These are phyloP conservation scores for Drosophila nr. perissopoda DNA, from an alignment of 2,888 invertebrate genomes.

Conservation along the genomic window DNA sequence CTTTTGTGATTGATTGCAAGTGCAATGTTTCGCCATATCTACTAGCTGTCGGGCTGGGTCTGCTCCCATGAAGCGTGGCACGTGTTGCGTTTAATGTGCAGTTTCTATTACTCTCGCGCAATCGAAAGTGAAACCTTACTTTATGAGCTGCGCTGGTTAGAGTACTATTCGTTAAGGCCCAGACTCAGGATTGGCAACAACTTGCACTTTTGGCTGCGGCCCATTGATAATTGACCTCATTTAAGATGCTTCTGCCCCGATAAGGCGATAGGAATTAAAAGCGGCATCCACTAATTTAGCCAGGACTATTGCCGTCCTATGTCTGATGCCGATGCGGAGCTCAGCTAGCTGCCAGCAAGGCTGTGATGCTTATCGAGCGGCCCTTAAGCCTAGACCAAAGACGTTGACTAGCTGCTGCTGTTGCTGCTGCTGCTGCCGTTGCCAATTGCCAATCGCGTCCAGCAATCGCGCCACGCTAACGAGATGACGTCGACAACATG, in stretches of 20 bases:
- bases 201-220: conserved; percentile 75
- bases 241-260: conserved; percentile 72
- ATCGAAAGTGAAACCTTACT: conserved; percentile 76
- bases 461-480: conserved; percentile 78
- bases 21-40: conserved; percentile 59
- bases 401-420: conserved; percentile 58
- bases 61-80: conserved; percentile 79
- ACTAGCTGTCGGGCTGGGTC: conserved; percentile 26
- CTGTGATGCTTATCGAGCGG: conserved; percentile 73
- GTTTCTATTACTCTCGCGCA: conserved; percentile 80
- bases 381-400: conserved; percentile 79
- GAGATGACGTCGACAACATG: conserved; percentile 78
- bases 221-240: conserved; percentile 80
- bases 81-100: conserved; percentile 81
- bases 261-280: conserved; percentile 78
- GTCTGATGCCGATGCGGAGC: conserved; percentile 5
- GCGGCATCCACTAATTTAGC: conserved; percentile 81
- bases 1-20: conserved; percentile 79
- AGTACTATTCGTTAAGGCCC: conserved; percentile 14
- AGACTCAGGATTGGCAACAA: conserved; percentile 47
- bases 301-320: conserved; percentile 27
- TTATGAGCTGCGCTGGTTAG: conserved; percentile 60
- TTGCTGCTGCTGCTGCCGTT: conserved; percentile 51
- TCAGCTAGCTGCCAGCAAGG: conserved; percentile 41
- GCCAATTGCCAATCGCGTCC: conserved; percentile 76